Conservation (phyloP, 92 coral and sea anemone species). For the Epizoanthus stellaris region DNA sequence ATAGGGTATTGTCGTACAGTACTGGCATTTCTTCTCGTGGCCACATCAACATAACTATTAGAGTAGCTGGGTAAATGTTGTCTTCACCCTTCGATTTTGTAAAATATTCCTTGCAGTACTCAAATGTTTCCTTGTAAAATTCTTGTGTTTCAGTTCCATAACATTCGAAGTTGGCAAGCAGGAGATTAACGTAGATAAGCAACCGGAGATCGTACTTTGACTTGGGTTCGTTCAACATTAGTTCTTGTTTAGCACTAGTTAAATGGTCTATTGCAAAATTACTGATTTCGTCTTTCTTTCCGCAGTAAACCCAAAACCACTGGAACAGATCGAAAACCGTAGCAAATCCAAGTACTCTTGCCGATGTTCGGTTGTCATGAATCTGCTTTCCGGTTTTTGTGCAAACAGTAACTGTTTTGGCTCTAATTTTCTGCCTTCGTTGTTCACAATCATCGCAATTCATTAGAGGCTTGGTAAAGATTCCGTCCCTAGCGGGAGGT, state of each 20-base stretch:
- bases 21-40: conserved; percentile 39
- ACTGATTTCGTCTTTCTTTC: conserved; percentile 13
- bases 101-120: conserved; percentile 40
- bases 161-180: conserved; percentile 29
- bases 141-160: conserved; percentile 2
- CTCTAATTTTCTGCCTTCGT: conserved; percentile 23
- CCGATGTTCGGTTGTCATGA: conserved; percentile 28
- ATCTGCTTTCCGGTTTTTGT: conserved; percentile 31
- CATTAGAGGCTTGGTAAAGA: neutral
- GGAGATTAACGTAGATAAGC: conserved; percentile 33
- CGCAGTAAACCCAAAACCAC: conserved; percentile 35
- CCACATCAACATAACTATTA: conserved; percentile 37
- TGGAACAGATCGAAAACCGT: conserved; percentile 32
- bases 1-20: conserved; percentile 12
- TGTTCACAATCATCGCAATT: conserved; percentile 26
- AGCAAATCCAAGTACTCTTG: conserved; percentile 32
- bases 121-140: conserved; percentile 27
- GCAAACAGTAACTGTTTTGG: conserved; percentile 28
- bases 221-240: conserved; percentile 13
- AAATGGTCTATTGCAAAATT: conserved; percentile 9
- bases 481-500: neutral
- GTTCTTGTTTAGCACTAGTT: conserved; percentile 9
- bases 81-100: neutral
- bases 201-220: conserved; percentile 14
- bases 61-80: conserved; percentile 10